Base-by-base conservation (phyloP, 2,113 vertebrate genomes). In the Myrmecobius fasciatus region DNA sequence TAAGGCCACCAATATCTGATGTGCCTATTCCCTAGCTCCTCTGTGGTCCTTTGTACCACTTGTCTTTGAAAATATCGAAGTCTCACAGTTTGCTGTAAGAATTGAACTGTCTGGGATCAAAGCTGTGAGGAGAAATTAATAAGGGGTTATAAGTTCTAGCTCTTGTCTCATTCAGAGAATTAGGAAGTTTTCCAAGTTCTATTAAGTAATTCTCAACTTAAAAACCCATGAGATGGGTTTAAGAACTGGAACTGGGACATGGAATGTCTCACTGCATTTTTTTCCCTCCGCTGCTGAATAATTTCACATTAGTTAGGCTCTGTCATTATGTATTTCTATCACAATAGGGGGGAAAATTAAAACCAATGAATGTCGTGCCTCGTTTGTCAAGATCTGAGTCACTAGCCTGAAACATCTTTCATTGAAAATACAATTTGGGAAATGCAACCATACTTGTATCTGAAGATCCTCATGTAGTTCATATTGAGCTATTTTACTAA, bases 321-420 rank as follows among this genome's bases (percentile, higher is more conserved):
- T 83, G 12, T 47, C 93, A 94, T 98, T 98, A 98, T 97, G 83
- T 96, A 95, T 97, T 98, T 98, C 83, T 97, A 53, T 96, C 95
- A 96, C 92, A 97, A 95, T 88, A 95, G 51, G 53, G 83, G 53
- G 26, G 67, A 95, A 93, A 83, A 95, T 91, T 94, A 93, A 83
- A 94, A 97, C 48, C 98, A 98, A 98, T 98, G 95, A 98, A 96
- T 56, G 75, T 56, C 28, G 67, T 96, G 60, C 48, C 56, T 97
- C 91, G 12, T 98, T 98, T 97, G 91, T 97, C 95, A 98, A 98
- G 94, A 95, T 96, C 89, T 96, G 96, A 96, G 26, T 97, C 91
- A 91, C 51, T 95, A 52, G 60, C 6, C 8, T 88, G 91, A 97
- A 48, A 8, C 91, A 94, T 91, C 14, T 96, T 96, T 98, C 88